Percentiles rank a stretch among this genome's conserved stretches.
phyloP scores from a whole-genome alignment of 1,140 invertebrate genomes.

The Caenorhabditis inopinata region DNA sequence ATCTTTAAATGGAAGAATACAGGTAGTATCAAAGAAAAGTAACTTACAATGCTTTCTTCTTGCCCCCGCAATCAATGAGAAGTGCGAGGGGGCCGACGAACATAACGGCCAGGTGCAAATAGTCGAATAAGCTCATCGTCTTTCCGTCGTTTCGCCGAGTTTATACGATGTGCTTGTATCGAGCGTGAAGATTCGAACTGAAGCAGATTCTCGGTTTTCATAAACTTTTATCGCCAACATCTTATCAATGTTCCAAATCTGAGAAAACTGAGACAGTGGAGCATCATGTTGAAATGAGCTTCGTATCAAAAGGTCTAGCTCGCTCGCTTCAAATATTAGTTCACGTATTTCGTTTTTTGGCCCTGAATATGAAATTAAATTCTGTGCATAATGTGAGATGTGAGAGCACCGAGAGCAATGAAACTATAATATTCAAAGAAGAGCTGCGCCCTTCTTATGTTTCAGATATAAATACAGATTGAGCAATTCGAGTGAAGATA shows the following conservation, averaged over 20 bases:
- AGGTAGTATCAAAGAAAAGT: neutral
- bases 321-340: too few relatives aligned
- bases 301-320: too few relatives aligned
- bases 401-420: too few relatives aligned
- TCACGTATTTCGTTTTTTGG: too few relatives aligned
- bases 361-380: too few relatives aligned
- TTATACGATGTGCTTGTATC: neutral
- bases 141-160: neutral
- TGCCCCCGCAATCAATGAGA: neutral
- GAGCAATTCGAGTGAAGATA: too few relatives aligned
- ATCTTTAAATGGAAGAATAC: neutral
- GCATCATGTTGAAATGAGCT: too few relatives aligned
- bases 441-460: too few relatives aligned
- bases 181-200: neutral
- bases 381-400: too few relatives aligned
- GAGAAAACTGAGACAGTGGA: too few relatives aligned
- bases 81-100: neutral
- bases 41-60: neutral
- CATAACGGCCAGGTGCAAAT: neutral
- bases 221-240: neutral
- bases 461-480: too few relatives aligned
- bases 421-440: too few relatives aligned
- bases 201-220: neutral
- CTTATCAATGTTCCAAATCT: neutral
- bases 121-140: neutral